Conservation (phyloP, 2,888 invertebrate species). For the Argynnis bischoffii region DNA sequence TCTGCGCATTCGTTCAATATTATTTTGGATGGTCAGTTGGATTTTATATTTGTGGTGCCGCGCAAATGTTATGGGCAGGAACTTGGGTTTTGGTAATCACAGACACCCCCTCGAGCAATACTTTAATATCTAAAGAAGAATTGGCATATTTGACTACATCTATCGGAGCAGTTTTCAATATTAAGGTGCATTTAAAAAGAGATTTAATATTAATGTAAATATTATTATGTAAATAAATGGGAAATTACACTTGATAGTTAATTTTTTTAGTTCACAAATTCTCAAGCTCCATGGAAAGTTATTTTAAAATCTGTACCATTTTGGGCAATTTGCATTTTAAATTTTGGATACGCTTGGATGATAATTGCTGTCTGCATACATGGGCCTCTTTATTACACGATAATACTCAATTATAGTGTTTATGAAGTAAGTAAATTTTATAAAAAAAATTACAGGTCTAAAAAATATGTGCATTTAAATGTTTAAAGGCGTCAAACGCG, state of each 20-base stretch:
- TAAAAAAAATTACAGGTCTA: too few relatives aligned
- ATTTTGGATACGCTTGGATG: slow-evolving; percentile 77
- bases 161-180: slow-evolving; percentile 74
- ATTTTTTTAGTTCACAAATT: slow-evolving; percentile 59
- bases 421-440: slow-evolving; percentile 57
- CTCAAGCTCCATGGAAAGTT: slow-evolving; percentile 65
- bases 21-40: slow-evolving; percentile 84
- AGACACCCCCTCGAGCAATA: slow-evolving; percentile 84
- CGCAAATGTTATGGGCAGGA: slow-evolving; percentile 77
- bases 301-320: slow-evolving; percentile 67
- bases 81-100: slow-evolving; percentile 82
- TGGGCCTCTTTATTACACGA: slow-evolving; percentile 68
- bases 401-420: slow-evolving; percentile 58
- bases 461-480: too few relatives aligned
- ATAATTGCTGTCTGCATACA: slow-evolving; percentile 68
- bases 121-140: slow-evolving; percentile 83
- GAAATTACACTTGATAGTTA: neutral
- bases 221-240: neutral
- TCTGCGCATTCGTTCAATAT: slow-evolving; percentile 84
- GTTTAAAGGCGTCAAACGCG: too few relatives aligned
- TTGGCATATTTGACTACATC: slow-evolving; percentile 82
- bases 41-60: slow-evolving; percentile 83
- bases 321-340: slow-evolving; percentile 70
- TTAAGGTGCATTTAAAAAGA: slow-evolving; percentile 55
- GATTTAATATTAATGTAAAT: too few relatives aligned